These are phyloP conservation scores for Hirtodrosophila cameraria DNA, from an alignment of 2,888 invertebrate species.

Conservation along the genomic window DNA sequence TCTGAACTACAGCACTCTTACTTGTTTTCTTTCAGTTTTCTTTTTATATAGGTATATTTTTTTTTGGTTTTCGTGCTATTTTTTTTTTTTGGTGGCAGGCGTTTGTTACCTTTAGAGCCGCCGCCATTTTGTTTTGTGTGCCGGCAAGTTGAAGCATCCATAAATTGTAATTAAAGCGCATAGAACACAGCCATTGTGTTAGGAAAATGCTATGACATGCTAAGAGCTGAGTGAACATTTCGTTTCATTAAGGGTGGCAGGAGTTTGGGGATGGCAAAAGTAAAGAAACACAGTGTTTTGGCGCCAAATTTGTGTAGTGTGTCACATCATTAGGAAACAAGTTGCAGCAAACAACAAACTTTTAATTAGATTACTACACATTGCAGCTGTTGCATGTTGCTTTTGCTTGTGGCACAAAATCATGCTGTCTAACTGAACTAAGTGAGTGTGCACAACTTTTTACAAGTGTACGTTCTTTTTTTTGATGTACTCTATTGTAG, in stretches of 20 bases:
- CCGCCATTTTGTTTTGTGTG: slow-evolving; percentile 55
- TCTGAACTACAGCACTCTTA: too few species aligned
- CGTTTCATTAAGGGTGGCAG: too few species aligned
- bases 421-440: background rate
- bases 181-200: slow-evolving; percentile 26
- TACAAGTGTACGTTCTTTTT: too few species aligned
- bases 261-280: background rate
- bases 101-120: slow-evolving; percentile 46
- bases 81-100: slow-evolving; percentile 30
- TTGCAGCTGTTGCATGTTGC: slow-evolving; percentile 68
- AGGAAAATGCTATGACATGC: background rate
- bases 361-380: slow-evolving; percentile 69
- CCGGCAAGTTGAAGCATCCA: slow-evolving; percentile 62
- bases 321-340: slow-evolving; percentile 58
- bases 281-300: slow-evolving; percentile 31
- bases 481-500: too few species aligned
- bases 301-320: slow-evolving; percentile 49
- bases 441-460: too few species aligned
- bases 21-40: slow-evolving; percentile 5
- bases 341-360: slow-evolving; percentile 60
- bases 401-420: background rate
- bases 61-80: slow-evolving; percentile 15
- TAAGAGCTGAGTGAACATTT: background rate
- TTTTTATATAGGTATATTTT: slow-evolving; percentile 11
- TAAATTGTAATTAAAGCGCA: slow-evolving; percentile 72